Evolutionary conservation across 2,888 invertebrate species (phyloP).

Genomic region (Himalopsyche japonica): DNA sequence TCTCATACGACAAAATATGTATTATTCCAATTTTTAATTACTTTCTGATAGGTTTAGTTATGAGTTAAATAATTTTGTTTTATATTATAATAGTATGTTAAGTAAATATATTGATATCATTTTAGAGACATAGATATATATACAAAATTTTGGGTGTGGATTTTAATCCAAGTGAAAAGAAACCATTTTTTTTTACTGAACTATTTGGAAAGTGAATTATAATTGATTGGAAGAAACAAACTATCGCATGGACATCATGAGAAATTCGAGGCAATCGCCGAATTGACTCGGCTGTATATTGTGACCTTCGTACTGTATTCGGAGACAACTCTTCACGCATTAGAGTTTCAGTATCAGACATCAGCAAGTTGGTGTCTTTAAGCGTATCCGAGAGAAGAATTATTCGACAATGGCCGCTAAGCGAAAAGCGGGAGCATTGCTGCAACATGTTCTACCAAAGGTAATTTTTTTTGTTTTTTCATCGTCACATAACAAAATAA

Average conservation of each 20-base stretch:
- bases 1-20: too few species aligned
- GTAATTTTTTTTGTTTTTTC: slow-evolving; percentile 45
- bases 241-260: background rate
- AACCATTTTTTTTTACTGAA: background rate
- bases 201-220: too few species aligned
- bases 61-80: too few species aligned
- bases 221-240: background rate
- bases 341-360: background rate
- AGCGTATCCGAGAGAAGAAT: background rate
- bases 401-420: slow-evolving; percentile 66
- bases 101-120: too few species aligned
- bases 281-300: background rate
- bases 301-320: background rate
- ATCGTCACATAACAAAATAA: too few species aligned
- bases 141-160: background rate
- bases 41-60: too few species aligned
- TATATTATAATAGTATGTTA: too few species aligned
- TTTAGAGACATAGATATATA: too few species aligned
- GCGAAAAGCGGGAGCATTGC: slow-evolving; percentile 73
- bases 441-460: slow-evolving; percentile 68
- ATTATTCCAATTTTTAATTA: too few species aligned
- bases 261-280: background rate
- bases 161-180: background rate
- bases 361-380: background rate
- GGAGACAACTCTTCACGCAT: background rate